Percentiles rank a stretch among this genome's conserved stretches.
phyloP scores from a whole-genome alignment of 1,140 invertebrate genomes.

The Bombus terrestris region DNA sequence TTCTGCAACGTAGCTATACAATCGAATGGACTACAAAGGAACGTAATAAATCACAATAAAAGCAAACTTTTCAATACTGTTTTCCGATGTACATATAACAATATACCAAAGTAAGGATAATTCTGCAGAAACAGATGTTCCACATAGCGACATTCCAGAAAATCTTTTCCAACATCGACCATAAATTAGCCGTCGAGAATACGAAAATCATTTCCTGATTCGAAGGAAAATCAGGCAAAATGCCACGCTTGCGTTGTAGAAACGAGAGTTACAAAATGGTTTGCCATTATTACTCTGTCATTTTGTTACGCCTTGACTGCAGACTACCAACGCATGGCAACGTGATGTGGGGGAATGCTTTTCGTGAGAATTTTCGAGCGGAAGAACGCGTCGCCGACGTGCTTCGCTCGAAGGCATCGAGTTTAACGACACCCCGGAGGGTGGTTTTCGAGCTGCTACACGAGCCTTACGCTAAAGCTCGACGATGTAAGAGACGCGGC shows the following conservation, averaged over 20 bases:
- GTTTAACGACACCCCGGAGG: slow-evolving; percentile 53
- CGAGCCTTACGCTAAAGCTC: background rate
- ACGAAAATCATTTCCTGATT: background rate
- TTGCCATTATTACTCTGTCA: slow-evolving; percentile 26
- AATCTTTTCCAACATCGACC: background rate
- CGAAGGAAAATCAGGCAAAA: background rate
- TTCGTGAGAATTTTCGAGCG: slow-evolving; percentile 40
- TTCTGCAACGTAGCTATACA: background rate
- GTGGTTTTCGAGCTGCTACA: slow-evolving; percentile 31
- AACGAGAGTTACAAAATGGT: slow-evolving; percentile 7
- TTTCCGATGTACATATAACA: background rate
- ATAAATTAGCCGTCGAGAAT: too few species aligned
- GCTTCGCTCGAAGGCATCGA: slow-evolving; percentile 30
- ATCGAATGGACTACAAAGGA: background rate
- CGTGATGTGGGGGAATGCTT: background rate
- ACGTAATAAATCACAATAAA: background rate
- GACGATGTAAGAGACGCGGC: background rate
- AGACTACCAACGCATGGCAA: background rate
- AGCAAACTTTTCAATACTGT: background rate
- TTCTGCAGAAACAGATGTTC: background rate
- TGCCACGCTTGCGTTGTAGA: too few species aligned
- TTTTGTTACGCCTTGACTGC: background rate
- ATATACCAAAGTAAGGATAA: background rate
- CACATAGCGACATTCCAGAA: background rate
- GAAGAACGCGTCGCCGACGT: slow-evolving; percentile 30